A percentile compares a stretch with the other conserved stretches of the same genome.
These are phyloP conservation scores for Arrhamphus sclerolepis DNA, from an alignment of 2,797 vertebrate species.

Conservation along the genomic window DNA sequence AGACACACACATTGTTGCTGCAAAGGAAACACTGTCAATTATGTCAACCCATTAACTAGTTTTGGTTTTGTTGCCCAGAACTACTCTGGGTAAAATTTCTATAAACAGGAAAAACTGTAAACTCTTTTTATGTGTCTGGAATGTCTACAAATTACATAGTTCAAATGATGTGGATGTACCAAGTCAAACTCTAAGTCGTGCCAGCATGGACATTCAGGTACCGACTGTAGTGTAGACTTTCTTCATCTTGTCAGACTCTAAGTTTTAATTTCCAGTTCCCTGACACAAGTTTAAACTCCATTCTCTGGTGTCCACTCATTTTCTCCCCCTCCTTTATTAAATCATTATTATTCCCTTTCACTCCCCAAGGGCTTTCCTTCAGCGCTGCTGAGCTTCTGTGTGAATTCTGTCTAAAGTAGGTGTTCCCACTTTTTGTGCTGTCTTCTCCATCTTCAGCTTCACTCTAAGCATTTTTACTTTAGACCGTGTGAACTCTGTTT, in stretches of 20 bases:
- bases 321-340: slow-evolving; percentile 6
- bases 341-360: slow-evolving; percentile 29
- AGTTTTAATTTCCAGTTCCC: slow-evolving; percentile 1
- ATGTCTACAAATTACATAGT: no score
- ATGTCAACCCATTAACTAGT: no score
- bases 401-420: slow-evolving; percentile 38
- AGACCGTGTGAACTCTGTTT: slow-evolving; percentile 62
- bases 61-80: no score
- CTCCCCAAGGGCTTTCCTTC: slow-evolving; percentile 23
- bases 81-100: neutral
- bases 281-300: slow-evolving; percentile 8
- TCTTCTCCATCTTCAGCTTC: slow-evolving; percentile 20
- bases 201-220: neutral
- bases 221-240: no score
- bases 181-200: slow-evolving; percentile 1
- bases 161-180: no score
- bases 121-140: no score
- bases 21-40: neutral
- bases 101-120: neutral
- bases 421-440: slow-evolving; percentile 16
- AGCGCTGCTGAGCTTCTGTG: slow-evolving; percentile 26
- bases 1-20: slow-evolving; percentile 27
- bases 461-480: slow-evolving; percentile 45
- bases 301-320: slow-evolving; percentile 15
- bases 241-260: neutral